Percentiles rank a stretch among this genome's conserved stretches.
phyloP scores from a whole-genome alignment of 2,797 vertebrate genomes.

The Tiaroga cobitis region DNA sequence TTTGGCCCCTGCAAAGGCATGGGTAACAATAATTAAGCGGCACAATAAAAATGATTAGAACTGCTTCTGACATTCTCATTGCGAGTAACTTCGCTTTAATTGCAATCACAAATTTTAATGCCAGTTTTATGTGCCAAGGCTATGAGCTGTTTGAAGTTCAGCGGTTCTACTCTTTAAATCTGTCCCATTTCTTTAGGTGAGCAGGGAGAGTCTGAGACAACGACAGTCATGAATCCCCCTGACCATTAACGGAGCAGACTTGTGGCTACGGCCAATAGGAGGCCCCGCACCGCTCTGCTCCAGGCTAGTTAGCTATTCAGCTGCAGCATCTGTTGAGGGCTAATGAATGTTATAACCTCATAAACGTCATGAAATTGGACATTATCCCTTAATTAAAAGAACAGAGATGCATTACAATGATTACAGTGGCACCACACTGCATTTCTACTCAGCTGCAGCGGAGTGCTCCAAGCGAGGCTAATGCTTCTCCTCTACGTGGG shows the following conservation, averaged over 20 bases:
- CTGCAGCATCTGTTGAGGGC: constrained; percentile 83
- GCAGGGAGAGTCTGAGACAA: constrained; percentile 56
- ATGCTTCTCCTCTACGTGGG: constrained; percentile 70
- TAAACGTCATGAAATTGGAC: constrained; percentile 86
- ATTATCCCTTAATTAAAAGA: constrained; percentile 88
- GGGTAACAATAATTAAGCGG: constrained; percentile 79
- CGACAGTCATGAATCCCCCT: constrained; percentile 57
- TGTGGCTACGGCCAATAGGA: constrained; percentile 72
- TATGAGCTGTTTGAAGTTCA: constrained; percentile 87
- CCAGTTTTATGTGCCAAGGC: constrained; percentile 84
- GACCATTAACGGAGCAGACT: constrained; percentile 66
- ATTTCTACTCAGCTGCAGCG: constrained; percentile 59
- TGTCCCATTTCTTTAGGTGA: constrained; percentile 75
- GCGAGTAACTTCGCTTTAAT: constrained; percentile 83
- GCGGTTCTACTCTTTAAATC: constrained; percentile 84
- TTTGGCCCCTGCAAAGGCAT: constrained; percentile 70
- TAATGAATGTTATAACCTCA: constrained; percentile 89
- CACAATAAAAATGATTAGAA: constrained; percentile 87
- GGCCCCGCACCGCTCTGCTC: constrained; percentile 70
- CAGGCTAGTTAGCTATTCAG: constrained; percentile 81
- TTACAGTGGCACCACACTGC: constrained; percentile 75
- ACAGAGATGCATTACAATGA: constrained; percentile 85
- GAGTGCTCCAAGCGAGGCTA: constrained; percentile 60
- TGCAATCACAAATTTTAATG: constrained; percentile 88
- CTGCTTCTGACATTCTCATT: constrained; percentile 85